Evolutionary conservation across 2,797 vertebrate genomes (phyloP), one percentile per base, ranked within the genome.

Genomic region (Ceryle rudis): DNA sequence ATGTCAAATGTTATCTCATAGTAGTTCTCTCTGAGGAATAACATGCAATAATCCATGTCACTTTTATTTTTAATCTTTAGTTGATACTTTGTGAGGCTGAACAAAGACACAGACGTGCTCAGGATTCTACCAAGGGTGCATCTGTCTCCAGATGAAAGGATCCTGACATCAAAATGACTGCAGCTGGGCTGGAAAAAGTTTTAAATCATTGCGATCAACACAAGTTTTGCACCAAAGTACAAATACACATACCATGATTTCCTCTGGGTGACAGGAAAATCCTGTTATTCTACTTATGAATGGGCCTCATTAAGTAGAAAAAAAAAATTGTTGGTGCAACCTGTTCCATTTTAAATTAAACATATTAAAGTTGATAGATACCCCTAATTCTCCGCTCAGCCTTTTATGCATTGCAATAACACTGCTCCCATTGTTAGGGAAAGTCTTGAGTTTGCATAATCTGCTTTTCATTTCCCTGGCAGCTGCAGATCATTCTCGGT

Each of bases 311-410:
- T 96, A 97, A 81, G 54, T 13, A 82, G 80, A 42, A 92, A 95
- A 95, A 95, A 90, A 95, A 86, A 67, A 47, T 13, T 64, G 88
- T 96, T 93, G 79, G 88, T 96, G 90, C 96, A 96, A 97, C 93
- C 93, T 96, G 95, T 93, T 95, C 89, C 75, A 79, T 94, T 95
- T 95, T 41, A 93, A 96, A 97, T 96, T 93, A 95, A 96, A 95
- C 52, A 90, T 94, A 96, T 93, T 96, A 94, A 96, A 93, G 75
- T 82, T 95, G 94, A 97, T 94, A 95, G 82, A 93, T 95, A 93
- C 41, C 29, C 66, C 61, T 95, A 90, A 94, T 94, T 97, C 94
- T 95, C 78, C 79, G 81, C 71, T 94, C 86, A 80, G 91, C 37
- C 91, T 90, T 90, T 93, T 77, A 82, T 78, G 88, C 65, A 57